phyloP scores from a whole-genome alignment of 2,797 vertebrate genomes.

The Momotus momota region DNA sequence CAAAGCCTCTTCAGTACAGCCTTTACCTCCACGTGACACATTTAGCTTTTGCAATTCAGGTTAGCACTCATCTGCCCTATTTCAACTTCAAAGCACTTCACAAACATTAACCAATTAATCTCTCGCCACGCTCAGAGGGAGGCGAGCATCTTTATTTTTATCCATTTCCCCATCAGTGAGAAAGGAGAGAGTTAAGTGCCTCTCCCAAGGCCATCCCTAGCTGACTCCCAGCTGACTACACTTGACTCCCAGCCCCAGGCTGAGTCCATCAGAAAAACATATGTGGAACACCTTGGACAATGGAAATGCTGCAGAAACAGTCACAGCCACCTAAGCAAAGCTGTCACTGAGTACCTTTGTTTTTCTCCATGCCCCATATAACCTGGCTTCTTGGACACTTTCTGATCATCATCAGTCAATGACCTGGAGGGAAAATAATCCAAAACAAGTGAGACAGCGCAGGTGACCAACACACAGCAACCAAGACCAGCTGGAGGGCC shows the following conservation, averaged over 20 bases:
- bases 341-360: background rate
- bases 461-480: background rate
- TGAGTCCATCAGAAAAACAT: background rate
- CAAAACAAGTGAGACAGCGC: background rate
- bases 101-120: conserved; percentile 63
- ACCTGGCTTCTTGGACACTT: background rate
- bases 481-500: background rate
- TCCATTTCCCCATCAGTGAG: conserved; percentile 14
- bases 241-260: background rate
- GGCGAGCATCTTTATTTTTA: conserved; percentile 42
- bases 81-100: conserved; percentile 60
- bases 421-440: background rate
- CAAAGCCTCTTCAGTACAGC: background rate
- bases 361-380: background rate
- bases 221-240: background rate
- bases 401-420: background rate
- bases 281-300: background rate
- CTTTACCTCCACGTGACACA: conserved; percentile 27
- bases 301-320: background rate
- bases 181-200: conserved; percentile 31
- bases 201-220: conserved; percentile 5
- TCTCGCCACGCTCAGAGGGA: conserved; percentile 20
- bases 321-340: background rate
- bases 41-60: conserved; percentile 25
- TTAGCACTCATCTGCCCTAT: conserved; percentile 30